Percentiles rank a stretch among this genome's conserved stretches.
These are phyloP conservation scores for Heterotilapia buettikoferi DNA, from an alignment of 2,113 vertebrate genomes.

Conservation along the genomic window DNA sequence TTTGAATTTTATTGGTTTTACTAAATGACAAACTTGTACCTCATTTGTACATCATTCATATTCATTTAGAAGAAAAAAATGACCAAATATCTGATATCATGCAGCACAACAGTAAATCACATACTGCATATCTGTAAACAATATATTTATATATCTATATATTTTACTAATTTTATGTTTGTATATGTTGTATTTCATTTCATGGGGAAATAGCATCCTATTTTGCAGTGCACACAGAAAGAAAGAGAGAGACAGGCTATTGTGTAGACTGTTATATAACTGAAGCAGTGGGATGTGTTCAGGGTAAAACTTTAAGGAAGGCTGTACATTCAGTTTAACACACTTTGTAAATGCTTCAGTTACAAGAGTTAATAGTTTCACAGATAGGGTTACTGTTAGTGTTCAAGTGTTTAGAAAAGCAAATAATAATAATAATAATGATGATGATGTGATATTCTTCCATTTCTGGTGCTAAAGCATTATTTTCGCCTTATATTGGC, in stretches of 20 bases:
- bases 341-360: background rate
- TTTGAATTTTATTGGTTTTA: background rate
- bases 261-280: background rate
- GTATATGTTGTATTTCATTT: background rate
- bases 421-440: background rate
- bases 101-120: background rate
- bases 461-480: rapidly evolving
- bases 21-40: background rate
- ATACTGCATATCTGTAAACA: background rate
- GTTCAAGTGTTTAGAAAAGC: background rate
- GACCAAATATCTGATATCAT: rapidly evolving
- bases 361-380: background rate
- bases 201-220: background rate
- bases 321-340: rapidly evolving
- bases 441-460: background rate
- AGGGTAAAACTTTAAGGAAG: background rate
- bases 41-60: background rate
- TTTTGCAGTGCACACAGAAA: background rate
- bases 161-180: background rate
- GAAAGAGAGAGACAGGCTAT: background rate
- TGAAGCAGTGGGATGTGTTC: background rate
- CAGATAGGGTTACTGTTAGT: background rate
- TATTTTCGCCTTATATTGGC: background rate
- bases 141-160: background rate
- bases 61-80: background rate